phyloP scores from a whole-genome alignment of 2,113 vertebrate genomes.

The Octodon degus region DNA sequence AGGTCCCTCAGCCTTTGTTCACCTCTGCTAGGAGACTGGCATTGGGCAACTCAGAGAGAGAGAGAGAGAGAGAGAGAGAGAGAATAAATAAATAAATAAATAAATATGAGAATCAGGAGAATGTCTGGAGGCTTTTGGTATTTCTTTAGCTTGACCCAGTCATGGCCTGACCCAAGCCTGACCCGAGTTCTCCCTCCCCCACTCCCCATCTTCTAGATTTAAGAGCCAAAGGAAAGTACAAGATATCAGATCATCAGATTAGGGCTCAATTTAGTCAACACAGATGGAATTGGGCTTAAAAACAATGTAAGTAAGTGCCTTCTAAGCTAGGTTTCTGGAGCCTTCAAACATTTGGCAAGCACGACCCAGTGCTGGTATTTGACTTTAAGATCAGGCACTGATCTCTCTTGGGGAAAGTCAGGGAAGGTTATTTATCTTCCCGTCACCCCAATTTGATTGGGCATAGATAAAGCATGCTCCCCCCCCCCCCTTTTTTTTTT shows the following conservation, averaged over 20 bases:
- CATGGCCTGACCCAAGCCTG: too few species aligned
- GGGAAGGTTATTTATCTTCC: not conserved
- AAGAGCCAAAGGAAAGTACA: not conserved
- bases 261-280: not conserved
- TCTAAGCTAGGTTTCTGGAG: not conserved
- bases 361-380: not conserved
- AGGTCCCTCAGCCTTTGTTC: not conserved
- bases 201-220: not conserved
- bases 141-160: not conserved
- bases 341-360: not conserved
- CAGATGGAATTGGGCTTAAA: not conserved
- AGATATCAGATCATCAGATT: not conserved
- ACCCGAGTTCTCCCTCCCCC: not conserved
- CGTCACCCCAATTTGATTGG: rapidly evolving
- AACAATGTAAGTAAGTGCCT: not conserved
- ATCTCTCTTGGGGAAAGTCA: not conserved
- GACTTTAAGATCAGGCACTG: not conserved
- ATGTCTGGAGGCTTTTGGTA: not conserved
- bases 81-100: not conserved
- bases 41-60: not conserved
- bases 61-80: not conserved
- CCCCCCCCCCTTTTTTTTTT: rapidly evolving
- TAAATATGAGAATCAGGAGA: not conserved
- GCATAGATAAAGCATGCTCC: rapidly evolving
- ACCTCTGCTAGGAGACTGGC: not conserved